Conservation (phyloP, 2,888 invertebrate species). For the Caprella mutica region DNA sequence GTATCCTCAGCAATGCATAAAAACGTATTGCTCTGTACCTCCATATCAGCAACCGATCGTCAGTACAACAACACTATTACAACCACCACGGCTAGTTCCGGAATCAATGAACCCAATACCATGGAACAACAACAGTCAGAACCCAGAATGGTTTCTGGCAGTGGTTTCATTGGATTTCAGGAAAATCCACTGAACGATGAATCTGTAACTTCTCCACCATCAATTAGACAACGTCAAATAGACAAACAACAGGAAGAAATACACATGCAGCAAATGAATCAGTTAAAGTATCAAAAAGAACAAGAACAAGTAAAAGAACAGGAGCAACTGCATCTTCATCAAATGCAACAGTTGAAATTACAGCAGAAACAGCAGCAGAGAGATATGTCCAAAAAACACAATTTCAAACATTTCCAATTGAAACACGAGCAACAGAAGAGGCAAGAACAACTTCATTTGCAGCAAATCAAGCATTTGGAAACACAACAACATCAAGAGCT, state of each 20-base stretch:
- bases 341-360: background rate
- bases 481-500: slow-evolving; percentile 1
- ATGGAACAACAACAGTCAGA: background rate
- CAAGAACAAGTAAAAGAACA: background rate
- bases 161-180: too few relatives aligned
- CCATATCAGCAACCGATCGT: slow-evolving; percentile 3
- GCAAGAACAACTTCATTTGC: too few relatives aligned
- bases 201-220: too few relatives aligned
- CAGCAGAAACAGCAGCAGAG: slow-evolving; percentile 5
- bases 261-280: slow-evolving; percentile 8
- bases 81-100: background rate
- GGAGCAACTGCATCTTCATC: background rate
- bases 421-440: too few relatives aligned
- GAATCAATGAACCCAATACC: background rate
- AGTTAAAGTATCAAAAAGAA: slow-evolving; percentile 6
- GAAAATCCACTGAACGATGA: too few relatives aligned
- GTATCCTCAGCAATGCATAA: slow-evolving; percentile 4
- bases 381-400: too few relatives aligned
- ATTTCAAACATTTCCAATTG: too few relatives aligned
- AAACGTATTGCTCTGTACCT: slow-evolving; percentile 4
- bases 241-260: slow-evolving; percentile 3
- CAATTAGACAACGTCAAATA: too few relatives aligned
- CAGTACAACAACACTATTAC: slow-evolving; percentile 8
- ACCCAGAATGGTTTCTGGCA: too few relatives aligned
- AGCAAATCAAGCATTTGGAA: too few relatives aligned